Conservation (phyloP, 2,113 vertebrate species). For the Malurus elegans region DNA sequence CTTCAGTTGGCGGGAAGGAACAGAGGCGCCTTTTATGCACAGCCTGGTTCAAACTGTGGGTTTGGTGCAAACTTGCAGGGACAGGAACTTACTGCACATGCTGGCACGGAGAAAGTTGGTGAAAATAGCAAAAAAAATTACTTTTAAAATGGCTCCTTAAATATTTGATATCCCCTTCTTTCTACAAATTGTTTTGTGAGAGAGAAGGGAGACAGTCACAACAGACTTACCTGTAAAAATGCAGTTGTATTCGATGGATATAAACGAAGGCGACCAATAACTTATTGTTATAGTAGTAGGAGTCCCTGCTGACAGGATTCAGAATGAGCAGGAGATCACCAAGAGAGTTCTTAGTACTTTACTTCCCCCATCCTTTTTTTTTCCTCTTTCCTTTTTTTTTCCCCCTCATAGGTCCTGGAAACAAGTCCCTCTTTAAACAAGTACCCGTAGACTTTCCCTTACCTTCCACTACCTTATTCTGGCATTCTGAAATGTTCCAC, state of each 20-base stretch:
- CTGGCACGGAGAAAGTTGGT: constrained; percentile 67
- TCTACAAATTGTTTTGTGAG: not conserved
- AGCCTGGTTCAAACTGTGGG: constrained; percentile 69
- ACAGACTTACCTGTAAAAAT: constrained; percentile 28
- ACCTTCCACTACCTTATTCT: not conserved
- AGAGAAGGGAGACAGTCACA: not conserved
- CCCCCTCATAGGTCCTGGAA: not conserved
- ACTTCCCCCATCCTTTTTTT: not conserved
- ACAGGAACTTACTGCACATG: constrained; percentile 66
- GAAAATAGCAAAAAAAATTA: constrained; percentile 58
- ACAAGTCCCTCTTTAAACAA: not conserved
- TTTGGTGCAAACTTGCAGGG: constrained; percentile 64
- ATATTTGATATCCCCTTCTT: constrained; percentile 9
- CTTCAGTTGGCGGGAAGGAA: constrained; percentile 72
- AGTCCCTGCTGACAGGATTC: not conserved
- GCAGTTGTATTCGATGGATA: not conserved
- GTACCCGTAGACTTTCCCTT: not conserved
- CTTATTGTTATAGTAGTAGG: not conserved
- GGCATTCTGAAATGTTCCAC: not conserved
- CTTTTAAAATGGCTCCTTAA: constrained; percentile 52
- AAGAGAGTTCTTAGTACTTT: not conserved
- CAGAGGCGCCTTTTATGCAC: constrained; percentile 74
- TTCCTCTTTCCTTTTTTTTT: fast-evolving
- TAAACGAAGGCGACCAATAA: not conserved
- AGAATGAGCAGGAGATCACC: not conserved